Base-by-base conservation (phyloP, 2,113 vertebrate genomes). In the Petrocephalus microphthalmus region DNA sequence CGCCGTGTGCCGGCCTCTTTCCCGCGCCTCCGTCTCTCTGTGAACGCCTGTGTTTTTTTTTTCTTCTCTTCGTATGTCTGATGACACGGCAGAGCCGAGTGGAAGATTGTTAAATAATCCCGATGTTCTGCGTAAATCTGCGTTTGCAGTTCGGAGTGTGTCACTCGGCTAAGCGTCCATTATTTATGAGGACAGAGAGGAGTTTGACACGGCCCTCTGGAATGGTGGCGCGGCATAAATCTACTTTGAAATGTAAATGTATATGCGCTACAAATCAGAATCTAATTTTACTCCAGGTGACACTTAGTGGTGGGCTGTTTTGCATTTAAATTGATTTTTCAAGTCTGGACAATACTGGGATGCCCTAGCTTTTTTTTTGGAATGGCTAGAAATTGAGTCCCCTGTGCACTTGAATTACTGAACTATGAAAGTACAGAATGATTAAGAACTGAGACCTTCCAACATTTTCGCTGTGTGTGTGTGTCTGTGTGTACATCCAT, bases 271-370 rank as follows among this genome's bases (percentile, higher is more conserved):
- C 71, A 78, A 78, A 49, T 83, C 7, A 22, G 42, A 53, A 29
- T 53, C 22, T 29, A 53, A n/a, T 85, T 85, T 53, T 54, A 85
- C 51, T 53, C 17, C 83, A 29, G 51, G 25, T 85, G 52, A 19
- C 84, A 53, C n/a, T 85, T 85, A 54, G 29, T 20, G 5, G 6
- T 53, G 52, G 51, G 47, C 83, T 85, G 0, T 85, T 85, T 54
- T 85, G 51, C 83, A 85, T 52, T 85, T 85, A 52, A 85, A 52
- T 85, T 13, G 47, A 52, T 54, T 52, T 85, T 85, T 85, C 20
- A 17, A 0, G n/a, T 85, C 52, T 33, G 33, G 2, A 37, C 13
- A 20, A 25, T 85, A 29, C 51, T 53, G 52, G 84, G 52, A 37
- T 37, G 84, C 29, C 15, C 52, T 42, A 11, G 5, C 6, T 15